Percentiles rank a stretch among this genome's conserved stretches.
These are phyloP conservation scores for Prionailurus viverrinus DNA, from an alignment of 2,113 vertebrate genomes.

Conservation along the genomic window DNA sequence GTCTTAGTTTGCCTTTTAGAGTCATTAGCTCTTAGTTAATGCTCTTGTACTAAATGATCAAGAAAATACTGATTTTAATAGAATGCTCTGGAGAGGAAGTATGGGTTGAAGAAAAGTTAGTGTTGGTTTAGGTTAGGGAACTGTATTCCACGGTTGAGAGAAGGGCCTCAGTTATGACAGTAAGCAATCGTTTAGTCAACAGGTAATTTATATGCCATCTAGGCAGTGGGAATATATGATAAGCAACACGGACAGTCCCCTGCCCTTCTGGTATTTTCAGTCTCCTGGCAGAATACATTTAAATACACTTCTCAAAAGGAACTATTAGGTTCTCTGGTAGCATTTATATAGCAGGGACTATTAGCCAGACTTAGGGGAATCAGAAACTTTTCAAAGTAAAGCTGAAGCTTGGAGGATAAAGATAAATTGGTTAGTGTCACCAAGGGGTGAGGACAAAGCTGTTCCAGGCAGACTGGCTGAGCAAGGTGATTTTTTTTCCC, in stretches of 20 bases:
- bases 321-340: not conserved
- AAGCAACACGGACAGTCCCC: not conserved
- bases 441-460: not conserved
- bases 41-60: not conserved
- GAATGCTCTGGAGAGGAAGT: not conserved
- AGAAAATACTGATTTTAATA: conserved; percentile 50
- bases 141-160: not conserved
- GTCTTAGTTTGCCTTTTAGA: conserved; percentile 13
- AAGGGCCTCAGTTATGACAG: not conserved
- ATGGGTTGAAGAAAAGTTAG: conserved; percentile 39
- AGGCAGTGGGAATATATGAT: not conserved
- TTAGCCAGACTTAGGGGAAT: not conserved
- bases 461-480: not conserved
- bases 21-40: not conserved
- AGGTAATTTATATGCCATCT: not conserved
- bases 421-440: not conserved
- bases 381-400: conserved; percentile 51
- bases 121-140: not conserved
- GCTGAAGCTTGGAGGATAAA: not conserved
- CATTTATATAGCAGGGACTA: not conserved
- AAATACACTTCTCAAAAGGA: conserved; percentile 31
- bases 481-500: not conserved
- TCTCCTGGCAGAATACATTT: conserved; percentile 1
- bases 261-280: not conserved
- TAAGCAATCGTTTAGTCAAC: not conserved